Evolutionary conservation across 2,113 vertebrate species (phyloP).

Genomic region (Lepisosteus oculatus): DNA sequence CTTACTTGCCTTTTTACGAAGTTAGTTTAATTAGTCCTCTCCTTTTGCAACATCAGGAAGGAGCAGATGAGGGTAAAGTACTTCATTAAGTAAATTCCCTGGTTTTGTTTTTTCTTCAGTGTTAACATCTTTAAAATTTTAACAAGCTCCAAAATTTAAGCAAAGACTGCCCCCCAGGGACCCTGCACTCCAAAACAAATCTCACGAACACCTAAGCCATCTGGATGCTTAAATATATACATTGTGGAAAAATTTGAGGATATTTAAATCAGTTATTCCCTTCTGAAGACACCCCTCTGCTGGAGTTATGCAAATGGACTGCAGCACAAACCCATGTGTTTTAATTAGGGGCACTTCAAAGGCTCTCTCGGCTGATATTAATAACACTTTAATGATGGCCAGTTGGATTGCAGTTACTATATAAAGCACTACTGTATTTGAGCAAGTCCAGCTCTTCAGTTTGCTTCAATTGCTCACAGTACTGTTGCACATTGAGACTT

Average conservation of each 20-base stretch:
- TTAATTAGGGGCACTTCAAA: constrained; percentile 46
- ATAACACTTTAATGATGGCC: constrained; percentile 43
- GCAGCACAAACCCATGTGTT: constrained; percentile 28
- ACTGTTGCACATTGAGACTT: background rate
- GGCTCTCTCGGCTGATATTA: constrained; percentile 34
- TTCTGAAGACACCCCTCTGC: constrained; percentile 16
- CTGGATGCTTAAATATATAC: constrained; percentile 43
- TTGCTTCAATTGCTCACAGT: constrained; percentile 23
- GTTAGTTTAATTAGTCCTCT: background rate
- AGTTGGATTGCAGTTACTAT: constrained; percentile 44
- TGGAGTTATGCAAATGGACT: constrained; percentile 23
- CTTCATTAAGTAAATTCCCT: background rate
- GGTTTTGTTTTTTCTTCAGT: background rate
- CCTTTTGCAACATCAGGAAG: background rate
- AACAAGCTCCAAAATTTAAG: background rate
- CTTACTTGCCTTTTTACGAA: background rate
- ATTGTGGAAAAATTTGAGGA: constrained; percentile 29
- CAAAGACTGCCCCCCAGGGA: background rate
- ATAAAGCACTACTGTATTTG: constrained; percentile 47
- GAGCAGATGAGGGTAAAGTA: background rate
- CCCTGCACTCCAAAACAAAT: constrained; percentile 38
- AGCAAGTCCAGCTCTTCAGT: constrained; percentile 26
- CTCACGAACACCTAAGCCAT: constrained; percentile 32
- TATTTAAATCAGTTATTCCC: background rate
- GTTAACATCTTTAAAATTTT: too few relatives aligned